Evolutionary conservation across 1,140 invertebrate genomes (phyloP), one percentile per base, ranked within the genome.

Genomic region (Euura saliciscinereae): DNA sequence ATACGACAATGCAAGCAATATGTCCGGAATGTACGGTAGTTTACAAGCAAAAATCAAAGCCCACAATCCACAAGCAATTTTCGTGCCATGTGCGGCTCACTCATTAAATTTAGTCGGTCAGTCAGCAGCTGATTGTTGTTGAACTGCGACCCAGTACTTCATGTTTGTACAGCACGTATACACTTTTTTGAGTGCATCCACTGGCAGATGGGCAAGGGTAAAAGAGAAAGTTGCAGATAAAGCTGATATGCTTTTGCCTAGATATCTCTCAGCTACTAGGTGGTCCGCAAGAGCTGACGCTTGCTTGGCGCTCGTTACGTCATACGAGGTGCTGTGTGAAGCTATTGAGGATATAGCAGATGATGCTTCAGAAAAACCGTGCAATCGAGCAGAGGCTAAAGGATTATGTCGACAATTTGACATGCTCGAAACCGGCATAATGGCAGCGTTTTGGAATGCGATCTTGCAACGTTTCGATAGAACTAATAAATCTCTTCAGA

Each of bases 1-100:
- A 10, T 83, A 81, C 70, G 79, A 82, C 66, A 83, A 83, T 75
- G 80, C 73, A 11, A 7, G 44, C 5, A 82, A 81, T 65, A 83
- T 83, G 78, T 73, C 76, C 66, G 81, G 79, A 43, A 73, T 69
- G 10, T 79, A 81, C 68, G 72, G 71, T n/a, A 80, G 82, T 44
- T 75, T 82, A 46, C 77, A 82, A 74, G 70, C 78, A 10, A 65
- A 65, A 67, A 78, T 82, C 43, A 43, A 70, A 8, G 43, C 79
- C 73, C 77, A 73, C 72, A 77, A 80, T 77, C 70, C 76, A 64
- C 73, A 68, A 72, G 79, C 79, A 74, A 46, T 68, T 46, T 78
- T 72, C 72, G 44, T 77, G 7, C 71, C 73, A 46, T 77, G 77
- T 45, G 46, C 75, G 42, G 71, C 70, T 2, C 69, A 78, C 64